Percentiles rank a stretch among this genome's conserved stretches.
Evolutionary conservation across 35 echinoderm and acorn worm genomes (phyloP).

Genomic region (Ophioderma brevispina): DNA sequence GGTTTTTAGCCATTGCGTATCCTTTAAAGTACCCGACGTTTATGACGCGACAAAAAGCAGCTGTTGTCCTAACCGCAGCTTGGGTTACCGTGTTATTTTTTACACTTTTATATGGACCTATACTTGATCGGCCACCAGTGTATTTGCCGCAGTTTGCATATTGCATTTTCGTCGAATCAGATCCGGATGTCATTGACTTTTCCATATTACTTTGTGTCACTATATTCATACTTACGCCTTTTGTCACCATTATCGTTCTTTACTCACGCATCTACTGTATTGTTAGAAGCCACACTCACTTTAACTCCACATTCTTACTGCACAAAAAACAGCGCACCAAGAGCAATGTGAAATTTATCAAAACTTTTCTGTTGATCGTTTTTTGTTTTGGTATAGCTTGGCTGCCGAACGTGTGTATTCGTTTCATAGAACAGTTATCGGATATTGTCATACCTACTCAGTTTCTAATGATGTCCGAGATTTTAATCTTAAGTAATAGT

Average conservation of each 20-base stretch:
- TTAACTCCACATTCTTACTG: no score
- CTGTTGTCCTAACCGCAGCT: not conserved
- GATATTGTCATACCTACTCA: no score
- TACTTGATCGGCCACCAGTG: not conserved
- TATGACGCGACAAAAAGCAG: not conserved
- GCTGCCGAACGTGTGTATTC: no score
- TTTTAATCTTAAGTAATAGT: no score
- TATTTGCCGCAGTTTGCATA: not conserved
- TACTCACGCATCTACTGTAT: not conserved
- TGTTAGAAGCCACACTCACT: not conserved
- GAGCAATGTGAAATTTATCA: no score
- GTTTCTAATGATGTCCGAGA: no score
- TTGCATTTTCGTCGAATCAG: not conserved
- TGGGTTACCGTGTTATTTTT: not conserved
- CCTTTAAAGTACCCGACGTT: slow-evolving; percentile 4
- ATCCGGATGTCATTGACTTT: not conserved
- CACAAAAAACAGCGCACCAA: no score
- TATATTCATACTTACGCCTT: not conserved
- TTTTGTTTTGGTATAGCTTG: no score
- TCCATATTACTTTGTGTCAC: not conserved
- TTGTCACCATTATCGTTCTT: not conserved
- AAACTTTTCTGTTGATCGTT: no score
- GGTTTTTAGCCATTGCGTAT: slow-evolving; percentile 16
- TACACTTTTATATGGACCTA: not conserved
- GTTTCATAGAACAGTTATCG: no score